Percentiles rank a stretch among this genome's conserved stretches.
These are phyloP conservation scores for mouse (Mus musculus) DNA, from an alignment of 2,113 vertebrate species.

Conservation along the genomic window DNA sequence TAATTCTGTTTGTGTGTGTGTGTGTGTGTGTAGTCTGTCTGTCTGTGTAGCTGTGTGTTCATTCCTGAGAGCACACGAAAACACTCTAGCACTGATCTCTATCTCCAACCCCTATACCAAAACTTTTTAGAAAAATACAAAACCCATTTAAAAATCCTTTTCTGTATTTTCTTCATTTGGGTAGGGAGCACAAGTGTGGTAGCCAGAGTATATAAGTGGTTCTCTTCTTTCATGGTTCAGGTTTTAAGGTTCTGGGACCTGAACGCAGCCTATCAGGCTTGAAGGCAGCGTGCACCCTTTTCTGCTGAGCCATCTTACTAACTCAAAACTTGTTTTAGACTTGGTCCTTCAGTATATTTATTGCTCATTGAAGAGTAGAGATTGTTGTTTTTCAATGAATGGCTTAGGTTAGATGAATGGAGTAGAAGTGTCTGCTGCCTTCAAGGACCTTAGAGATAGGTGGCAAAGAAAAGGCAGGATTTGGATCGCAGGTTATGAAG, in stretches of 20 bases:
- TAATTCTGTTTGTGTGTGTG: background rate
- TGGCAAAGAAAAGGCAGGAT: background rate
- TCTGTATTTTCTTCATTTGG: background rate
- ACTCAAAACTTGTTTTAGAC: background rate
- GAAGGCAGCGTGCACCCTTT: background rate
- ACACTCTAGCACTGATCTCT: background rate
- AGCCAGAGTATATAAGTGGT: background rate
- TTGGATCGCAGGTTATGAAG: background rate
- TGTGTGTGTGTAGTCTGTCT: background rate
- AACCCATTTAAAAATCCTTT: background rate
- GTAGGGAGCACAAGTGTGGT: background rate
- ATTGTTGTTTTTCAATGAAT: slow-evolving; percentile 43
- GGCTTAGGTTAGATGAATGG: background rate
- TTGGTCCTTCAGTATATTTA: background rate
- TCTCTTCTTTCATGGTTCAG: background rate
- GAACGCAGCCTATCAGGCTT: background rate
- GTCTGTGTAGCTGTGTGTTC: background rate
- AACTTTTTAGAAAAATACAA: background rate
- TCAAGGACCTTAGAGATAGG: background rate
- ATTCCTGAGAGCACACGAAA: background rate
- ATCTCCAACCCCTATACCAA: background rate
- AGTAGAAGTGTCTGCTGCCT: background rate
- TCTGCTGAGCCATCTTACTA: background rate
- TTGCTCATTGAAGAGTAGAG: slow-evolving; percentile 40
- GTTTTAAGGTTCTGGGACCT: background rate